phyloP scores from a whole-genome alignment of 2,888 invertebrate genomes.

The Elgonia sp. region DNA sequence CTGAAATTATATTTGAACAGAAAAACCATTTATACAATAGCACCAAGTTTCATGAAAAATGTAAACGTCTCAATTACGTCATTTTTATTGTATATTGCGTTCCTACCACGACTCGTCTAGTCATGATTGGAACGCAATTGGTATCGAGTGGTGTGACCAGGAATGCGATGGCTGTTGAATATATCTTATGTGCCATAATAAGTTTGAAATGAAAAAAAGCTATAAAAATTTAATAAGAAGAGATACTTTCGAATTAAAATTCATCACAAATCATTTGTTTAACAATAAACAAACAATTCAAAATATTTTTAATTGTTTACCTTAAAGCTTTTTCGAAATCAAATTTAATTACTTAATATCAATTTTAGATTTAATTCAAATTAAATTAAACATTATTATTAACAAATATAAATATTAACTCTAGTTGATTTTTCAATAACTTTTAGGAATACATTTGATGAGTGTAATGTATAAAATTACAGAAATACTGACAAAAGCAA shows the following conservation, averaged over 20 bases:
- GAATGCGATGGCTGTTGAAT: slow-evolving; percentile 56
- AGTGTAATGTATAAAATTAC: background rate
- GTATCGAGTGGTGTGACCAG: slow-evolving; percentile 59
- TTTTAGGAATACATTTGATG: no score
- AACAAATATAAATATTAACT: no score
- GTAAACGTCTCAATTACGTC: slow-evolving; percentile 45
- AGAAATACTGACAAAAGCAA: background rate
- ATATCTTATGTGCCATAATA: slow-evolving; percentile 39
- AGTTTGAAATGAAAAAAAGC: slow-evolving; percentile 44
- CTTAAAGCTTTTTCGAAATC: no score
- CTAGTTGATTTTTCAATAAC: no score
- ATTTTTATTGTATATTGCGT: slow-evolving; percentile 65
- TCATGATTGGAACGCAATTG: slow-evolving; percentile 69
- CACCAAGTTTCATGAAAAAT: slow-evolving; percentile 45
- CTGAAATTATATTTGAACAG: background rate
- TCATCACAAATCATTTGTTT: slow-evolving; percentile 3
- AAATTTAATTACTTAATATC: no score
- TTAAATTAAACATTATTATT: no score
- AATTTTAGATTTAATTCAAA: no score
- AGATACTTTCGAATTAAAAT: slow-evolving; percentile 13
- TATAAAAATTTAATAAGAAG: slow-evolving; percentile 38
- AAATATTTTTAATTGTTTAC: no score
- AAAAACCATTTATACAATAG: background rate
- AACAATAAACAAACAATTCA: background rate
- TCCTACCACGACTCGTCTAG: slow-evolving; percentile 44